Evolutionary conservation across 2,113 vertebrate genomes (phyloP).

Genomic region (Muntiacus muntjak): DNA sequence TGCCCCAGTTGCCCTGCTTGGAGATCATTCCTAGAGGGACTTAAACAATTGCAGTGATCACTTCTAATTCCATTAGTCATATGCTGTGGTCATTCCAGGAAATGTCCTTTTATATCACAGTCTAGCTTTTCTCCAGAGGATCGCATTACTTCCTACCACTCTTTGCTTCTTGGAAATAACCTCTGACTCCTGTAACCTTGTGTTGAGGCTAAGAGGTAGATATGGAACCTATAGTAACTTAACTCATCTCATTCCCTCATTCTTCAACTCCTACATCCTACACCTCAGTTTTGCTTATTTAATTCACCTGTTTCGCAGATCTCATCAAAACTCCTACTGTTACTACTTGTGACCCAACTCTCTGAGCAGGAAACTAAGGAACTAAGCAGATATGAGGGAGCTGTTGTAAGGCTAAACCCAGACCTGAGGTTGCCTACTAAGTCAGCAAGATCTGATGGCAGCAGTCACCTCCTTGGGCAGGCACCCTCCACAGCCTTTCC

Average conservation of each 20-base stretch:
- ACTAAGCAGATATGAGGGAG: not conserved
- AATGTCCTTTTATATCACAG: not conserved
- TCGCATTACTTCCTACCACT: not conserved
- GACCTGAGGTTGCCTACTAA: not conserved
- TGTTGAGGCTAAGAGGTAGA: not conserved
- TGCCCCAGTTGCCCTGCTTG: not conserved
- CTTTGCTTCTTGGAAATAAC: not conserved
- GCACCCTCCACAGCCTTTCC: rapidly evolving
- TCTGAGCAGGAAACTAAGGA: not conserved
- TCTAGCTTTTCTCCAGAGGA: not conserved
- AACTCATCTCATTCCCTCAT: not conserved
- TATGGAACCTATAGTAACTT: not conserved
- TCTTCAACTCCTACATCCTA: not conserved
- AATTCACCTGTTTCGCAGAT: not conserved
- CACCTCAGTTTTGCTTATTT: not conserved
- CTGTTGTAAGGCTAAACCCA: not conserved
- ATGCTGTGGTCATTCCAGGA: not conserved
- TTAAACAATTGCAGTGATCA: not conserved
- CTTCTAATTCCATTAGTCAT: not conserved
- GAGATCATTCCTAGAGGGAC: not conserved
- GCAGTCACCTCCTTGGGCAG: not conserved
- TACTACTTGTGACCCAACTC: rapidly evolving
- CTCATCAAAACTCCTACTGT: not conserved
- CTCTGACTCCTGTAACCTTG: not conserved
- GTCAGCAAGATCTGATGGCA: not conserved